Conservation (phyloP, 2,113 vertebrate genomes). For the Erythrocercus mccallii region DNA sequence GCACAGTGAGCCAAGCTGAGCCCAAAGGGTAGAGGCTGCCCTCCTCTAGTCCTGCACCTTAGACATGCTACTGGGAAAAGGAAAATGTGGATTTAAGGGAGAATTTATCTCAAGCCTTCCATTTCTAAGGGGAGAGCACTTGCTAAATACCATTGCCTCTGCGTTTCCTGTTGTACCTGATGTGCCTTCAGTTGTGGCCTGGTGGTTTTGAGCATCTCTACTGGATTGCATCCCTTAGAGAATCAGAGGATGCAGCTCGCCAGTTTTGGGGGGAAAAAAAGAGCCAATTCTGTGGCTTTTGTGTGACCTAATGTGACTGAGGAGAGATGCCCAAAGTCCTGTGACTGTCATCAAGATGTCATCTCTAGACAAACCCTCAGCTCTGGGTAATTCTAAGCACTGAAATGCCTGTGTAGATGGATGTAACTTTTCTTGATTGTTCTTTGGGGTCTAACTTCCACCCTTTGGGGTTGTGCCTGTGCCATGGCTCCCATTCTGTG, state of each 20-base stretch:
- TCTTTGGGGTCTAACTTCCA: neutral
- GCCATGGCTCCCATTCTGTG: neutral
- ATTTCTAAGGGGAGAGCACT: neutral
- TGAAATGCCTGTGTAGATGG: neutral
- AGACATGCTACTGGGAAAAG: neutral
- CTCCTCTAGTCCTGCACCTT: neutral
- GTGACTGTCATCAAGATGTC: neutral
- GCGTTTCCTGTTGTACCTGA: neutral
- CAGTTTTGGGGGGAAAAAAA: neutral
- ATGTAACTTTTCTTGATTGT: neutral
- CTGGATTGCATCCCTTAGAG: neutral
- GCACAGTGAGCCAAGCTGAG: neutral
- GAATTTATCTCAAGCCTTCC: neutral
- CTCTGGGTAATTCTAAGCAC: neutral
- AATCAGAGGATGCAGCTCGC: neutral
- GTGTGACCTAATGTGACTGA: neutral
- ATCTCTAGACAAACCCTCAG: neutral
- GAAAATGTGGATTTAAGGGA: neutral
- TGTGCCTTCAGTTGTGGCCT: neutral
- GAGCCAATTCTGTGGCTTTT: neutral
- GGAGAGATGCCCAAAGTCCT: neutral
- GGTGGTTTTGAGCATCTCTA: neutral
- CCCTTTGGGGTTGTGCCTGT: neutral
- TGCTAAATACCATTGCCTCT: neutral
- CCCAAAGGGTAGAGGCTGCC: neutral